Evolutionary conservation across 37 sponge, comb jelly and placozoan genomes (phyloP), one percentile per base, ranked within the genome.

Genomic region (Spongia lamella): DNA sequence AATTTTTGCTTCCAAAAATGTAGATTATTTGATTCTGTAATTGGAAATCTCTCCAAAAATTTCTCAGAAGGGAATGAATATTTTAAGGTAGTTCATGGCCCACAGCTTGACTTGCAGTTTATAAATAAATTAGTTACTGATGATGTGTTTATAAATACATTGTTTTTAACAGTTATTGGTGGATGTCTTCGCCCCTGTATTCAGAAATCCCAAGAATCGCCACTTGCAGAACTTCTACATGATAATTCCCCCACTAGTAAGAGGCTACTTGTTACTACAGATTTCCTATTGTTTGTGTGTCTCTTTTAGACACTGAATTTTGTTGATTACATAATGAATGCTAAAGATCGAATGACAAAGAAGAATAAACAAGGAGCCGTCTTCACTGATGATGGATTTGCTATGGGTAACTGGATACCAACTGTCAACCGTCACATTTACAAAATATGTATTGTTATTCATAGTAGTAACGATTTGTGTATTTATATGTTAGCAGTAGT

Each of bases 361-460:
- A 97, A 97, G 85, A 97, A 97, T 79, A 93, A 93, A 40, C 71
- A 84, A n/a, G 98, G 98, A 56, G 94, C 98, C 4, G 84, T 89
- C 29, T 97, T 97, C 79, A 97, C 98, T 54, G 98, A 97, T 66
- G 98, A 97, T 76, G 98, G 98, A 16, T 97, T 97, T 75, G 92
- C 94, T 22, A 97, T 97, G 98, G 97, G 97, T 90, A 53, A 30
- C n/a, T n/a, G n/a, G n/a, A n/a, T n/a, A n/a, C n/a, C n/a, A n/a
- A n/a, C n/a, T n/a, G n/a, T n/a, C n/a, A n/a, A n/a, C n/a, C n/a
- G n/a, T n/a, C n/a, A n/a, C n/a, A n/a, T n/a, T n/a, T n/a, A n/a
- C n/a, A n/a, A n/a, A n/a, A n/a, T n/a, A n/a, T n/a, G 70, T 15
- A 32, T 20, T 53, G n/a, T 24, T 19, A n/a, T n/a, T n/a, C n/a